Evolutionary conservation across 92 coral and sea anemone species (phyloP).

Genomic region (Zoanthus gigantus): DNA sequence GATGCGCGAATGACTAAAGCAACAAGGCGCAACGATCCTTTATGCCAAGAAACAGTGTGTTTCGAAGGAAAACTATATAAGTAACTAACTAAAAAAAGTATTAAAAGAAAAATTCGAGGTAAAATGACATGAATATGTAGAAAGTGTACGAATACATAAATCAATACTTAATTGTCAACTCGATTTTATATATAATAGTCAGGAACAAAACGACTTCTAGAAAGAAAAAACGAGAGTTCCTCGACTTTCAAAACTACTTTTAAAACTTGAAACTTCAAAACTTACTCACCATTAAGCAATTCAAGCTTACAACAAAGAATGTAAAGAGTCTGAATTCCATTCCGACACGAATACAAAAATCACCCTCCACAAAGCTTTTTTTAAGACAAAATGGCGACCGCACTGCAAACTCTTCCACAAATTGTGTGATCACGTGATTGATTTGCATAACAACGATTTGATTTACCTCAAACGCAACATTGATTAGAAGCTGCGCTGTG

Average conservation of each 20-base stretch:
- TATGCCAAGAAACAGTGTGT: background rate
- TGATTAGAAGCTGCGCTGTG: background rate
- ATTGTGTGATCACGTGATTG: conserved; percentile 16
- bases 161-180: background rate
- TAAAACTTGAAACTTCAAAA: background rate
- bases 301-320: conserved; percentile 35
- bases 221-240: background rate
- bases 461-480: background rate
- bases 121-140: background rate
- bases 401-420: conserved; percentile 6
- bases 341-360: background rate
- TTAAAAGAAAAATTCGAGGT: background rate
- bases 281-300: conserved; percentile 61
- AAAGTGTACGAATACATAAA: background rate
- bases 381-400: conserved; percentile 21
- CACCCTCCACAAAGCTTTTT: conserved; percentile 4
- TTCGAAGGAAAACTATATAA: background rate
- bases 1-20: background rate
- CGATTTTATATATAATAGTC: conserved; percentile 22
- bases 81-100: background rate
- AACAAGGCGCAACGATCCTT: background rate
- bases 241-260: background rate
- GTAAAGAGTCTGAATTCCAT: conserved; percentile 54
- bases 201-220: background rate
- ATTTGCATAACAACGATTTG: conserved; percentile 24